These are phyloP conservation scores for Calliopum simillimum DNA, from an alignment of 2,888 invertebrate species.

Conservation along the genomic window DNA sequence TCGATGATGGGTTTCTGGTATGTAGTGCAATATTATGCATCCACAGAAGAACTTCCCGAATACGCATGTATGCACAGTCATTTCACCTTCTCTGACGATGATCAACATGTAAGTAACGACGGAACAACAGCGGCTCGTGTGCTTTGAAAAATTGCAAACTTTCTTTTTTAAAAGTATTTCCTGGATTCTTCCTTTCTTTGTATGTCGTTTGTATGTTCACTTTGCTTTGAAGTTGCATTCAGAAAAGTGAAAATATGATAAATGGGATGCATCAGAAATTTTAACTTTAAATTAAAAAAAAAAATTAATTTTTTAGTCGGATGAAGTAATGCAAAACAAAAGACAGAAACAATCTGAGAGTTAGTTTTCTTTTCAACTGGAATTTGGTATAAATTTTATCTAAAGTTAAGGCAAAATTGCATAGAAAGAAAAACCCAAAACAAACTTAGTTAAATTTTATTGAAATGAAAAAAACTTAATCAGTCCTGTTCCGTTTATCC, in stretches of 20 bases:
- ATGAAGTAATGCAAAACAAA: too few species aligned
- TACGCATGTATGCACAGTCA: conserved; percentile 86
- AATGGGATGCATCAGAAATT: conserved; percentile 11
- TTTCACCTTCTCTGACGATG: conserved; percentile 63
- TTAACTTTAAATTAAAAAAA: background rate
- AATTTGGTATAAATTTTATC: too few species aligned
- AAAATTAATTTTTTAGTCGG: background rate
- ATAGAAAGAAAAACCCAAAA: too few species aligned
- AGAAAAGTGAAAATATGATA: conserved; percentile 18
- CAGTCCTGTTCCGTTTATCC: too few species aligned
- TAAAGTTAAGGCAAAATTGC: too few species aligned
- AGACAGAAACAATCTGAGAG: too few species aligned
- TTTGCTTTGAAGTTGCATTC: background rate
- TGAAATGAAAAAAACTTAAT: too few species aligned
- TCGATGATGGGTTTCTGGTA: conserved; percentile 87
- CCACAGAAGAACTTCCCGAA: conserved; percentile 85
- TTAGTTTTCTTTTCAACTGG: too few species aligned
- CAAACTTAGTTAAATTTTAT: too few species aligned
- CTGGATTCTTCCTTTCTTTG: background rate
- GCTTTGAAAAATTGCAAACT: conserved; percentile 2
- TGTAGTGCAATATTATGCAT: conserved; percentile 89
- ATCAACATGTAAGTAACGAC: conserved; percentile 61
- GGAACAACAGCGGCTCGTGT: background rate
- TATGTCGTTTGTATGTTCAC: too few species aligned
- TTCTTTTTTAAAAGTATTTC: conserved; percentile 2